Conservation (phyloP, 2,797 vertebrate genomes). For the Myotis findleyi region DNA sequence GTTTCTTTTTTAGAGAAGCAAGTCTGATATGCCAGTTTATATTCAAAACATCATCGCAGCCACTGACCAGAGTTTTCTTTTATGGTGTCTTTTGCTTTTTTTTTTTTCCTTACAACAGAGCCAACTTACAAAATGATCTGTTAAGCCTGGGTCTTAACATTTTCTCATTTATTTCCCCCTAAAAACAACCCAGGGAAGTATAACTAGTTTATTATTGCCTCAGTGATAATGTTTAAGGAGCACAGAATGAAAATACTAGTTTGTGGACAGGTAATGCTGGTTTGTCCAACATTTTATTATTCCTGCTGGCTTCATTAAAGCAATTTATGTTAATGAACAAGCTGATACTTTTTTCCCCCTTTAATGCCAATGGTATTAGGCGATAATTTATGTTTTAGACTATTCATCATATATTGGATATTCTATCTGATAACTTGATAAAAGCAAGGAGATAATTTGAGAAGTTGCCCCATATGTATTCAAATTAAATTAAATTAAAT, state of each 20-base stretch:
- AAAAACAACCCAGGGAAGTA: not conserved
- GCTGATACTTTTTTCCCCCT: not conserved
- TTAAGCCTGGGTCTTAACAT: not conserved
- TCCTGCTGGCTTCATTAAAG: not conserved
- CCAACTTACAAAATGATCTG: not conserved
- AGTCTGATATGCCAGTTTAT: not conserved
- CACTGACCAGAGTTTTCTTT: not conserved
- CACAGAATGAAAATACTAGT: not conserved
- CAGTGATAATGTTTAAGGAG: not conserved
- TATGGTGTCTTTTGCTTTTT: not conserved
- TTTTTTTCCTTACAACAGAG: not conserved
- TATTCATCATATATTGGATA: not conserved
- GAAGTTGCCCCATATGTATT: not conserved
- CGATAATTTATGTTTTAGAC: not conserved
- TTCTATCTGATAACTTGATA: not conserved
- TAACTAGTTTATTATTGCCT: not conserved
- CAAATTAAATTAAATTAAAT: not conserved
- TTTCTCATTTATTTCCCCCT: not conserved
- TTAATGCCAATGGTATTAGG: not conserved
- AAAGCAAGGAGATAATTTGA: not conserved
- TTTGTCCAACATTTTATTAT: not conserved
- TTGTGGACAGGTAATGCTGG: not conserved
- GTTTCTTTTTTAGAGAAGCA: not conserved
- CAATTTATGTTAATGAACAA: not conserved
- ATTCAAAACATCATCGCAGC: not conserved